These are phyloP conservation scores for Crypturellus tataupa DNA, from an alignment of 2,797 vertebrate genomes.

Conservation along the genomic window DNA sequence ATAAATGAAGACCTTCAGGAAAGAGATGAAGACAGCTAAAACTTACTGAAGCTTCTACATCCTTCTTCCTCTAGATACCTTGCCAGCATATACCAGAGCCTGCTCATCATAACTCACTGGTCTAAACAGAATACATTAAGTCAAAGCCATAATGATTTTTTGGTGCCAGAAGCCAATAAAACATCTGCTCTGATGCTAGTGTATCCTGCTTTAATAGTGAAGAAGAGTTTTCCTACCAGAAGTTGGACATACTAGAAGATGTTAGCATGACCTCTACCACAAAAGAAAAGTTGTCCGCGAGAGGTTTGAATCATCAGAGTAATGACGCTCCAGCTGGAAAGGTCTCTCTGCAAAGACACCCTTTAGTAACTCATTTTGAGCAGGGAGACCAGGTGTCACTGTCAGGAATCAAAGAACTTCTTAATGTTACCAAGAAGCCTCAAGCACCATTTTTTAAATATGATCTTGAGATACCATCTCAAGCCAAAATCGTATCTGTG, in stretches of 20 bases:
- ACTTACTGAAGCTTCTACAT: not conserved
- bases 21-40: not conserved
- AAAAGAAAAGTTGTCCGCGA: not conserved
- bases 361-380: not conserved
- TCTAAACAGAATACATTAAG: not conserved
- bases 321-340: not conserved
- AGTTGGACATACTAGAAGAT: not conserved
- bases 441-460: not conserved
- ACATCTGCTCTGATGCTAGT: not conserved
- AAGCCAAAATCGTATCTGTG: not conserved
- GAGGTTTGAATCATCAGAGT: not conserved
- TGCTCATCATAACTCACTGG: not conserved
- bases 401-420: not conserved
- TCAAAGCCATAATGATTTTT: not conserved
- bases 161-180: not conserved
- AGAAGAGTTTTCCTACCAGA: not conserved
- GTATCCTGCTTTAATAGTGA: not conserved
- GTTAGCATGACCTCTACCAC: not conserved
- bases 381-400: not conserved
- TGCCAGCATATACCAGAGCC: accelerated
- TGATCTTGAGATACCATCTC: conserved; percentile 47
- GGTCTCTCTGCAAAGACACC: not conserved
- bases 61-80: not conserved
- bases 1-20: not conserved
- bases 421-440: not conserved